phyloP scores from a whole-genome alignment of 2,113 vertebrate species.

The Oophaga pumilio region DNA sequence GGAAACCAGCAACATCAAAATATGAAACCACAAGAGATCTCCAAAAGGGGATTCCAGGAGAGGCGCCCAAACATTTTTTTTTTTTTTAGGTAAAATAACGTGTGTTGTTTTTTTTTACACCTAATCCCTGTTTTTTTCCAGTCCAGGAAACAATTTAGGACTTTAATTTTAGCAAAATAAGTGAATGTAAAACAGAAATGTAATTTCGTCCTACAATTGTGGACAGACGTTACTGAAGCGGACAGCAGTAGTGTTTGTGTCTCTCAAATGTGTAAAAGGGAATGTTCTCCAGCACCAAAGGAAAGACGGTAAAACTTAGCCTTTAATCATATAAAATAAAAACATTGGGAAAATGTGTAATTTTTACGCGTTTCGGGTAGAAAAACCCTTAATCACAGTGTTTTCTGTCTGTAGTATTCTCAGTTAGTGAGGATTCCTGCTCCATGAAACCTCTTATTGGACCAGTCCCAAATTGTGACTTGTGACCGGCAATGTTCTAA shows the following conservation, averaged over 20 bases:
- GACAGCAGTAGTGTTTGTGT: background rate
- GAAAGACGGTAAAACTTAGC: too few species aligned
- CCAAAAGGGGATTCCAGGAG: constrained; percentile 57
- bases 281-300: too few species aligned
- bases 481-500: too few species aligned
- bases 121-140: background rate
- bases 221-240: background rate
- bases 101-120: constrained; percentile 3
- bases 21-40: constrained; percentile 58
- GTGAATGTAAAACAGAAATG: background rate
- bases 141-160: background rate
- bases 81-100: background rate
- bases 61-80: constrained; percentile 31
- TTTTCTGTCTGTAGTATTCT: too few species aligned
- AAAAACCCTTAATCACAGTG: too few species aligned
- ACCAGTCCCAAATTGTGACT: too few species aligned
- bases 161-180: background rate
- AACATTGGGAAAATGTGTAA: too few species aligned
- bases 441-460: too few species aligned
- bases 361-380: too few species aligned
- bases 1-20: constrained; percentile 45
- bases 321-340: too few species aligned
- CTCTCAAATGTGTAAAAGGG: too few species aligned
- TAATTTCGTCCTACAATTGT: background rate
- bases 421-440: too few species aligned